Base-by-base conservation (phyloP, 2,113 vertebrate species). In the Microcebus lehilahytsara region DNA sequence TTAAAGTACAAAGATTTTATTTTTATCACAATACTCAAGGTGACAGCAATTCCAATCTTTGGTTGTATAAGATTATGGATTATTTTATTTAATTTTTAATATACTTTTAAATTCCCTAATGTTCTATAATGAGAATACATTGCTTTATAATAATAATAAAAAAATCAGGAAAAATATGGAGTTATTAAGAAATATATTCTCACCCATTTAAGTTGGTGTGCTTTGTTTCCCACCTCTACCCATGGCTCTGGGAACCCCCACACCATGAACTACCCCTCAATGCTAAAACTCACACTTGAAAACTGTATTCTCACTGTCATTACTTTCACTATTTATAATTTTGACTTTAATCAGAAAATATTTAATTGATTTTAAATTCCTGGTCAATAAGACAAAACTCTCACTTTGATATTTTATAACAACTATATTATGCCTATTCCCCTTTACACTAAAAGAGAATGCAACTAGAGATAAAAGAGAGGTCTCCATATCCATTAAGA, bases 341-440 rank as follows among this genome's bases (percentile, higher is more conserved):
- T 84, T 88, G 80, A 88, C 10, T 58, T 53, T 53, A 93, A 66
- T 72, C 81, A 89, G 53, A 93, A 89, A 85, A 87, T 91, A 93
- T n/a, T n/a, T 71, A 32, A 77, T 56, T 64, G 51, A 95, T 49
- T 77, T 93, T 66, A 64, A 95, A 91, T 87, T 95, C 78, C 32
- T 77, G 51, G 6, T 51, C 71, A 95, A 85, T 30, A 83, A 87
- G 75, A 20, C 12, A 92, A 93, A 53, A 42, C 46, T 77, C 40
- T 58, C 14, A 83, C 34, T 90, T 71, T 66, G 51, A 62, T 66
- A 87, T 49, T 93, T 80, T 77, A 20, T 22, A 62, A 56, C 27
- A 90, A 34, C 49, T 95, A n/a, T 53, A 46, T 62, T 87, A 84
- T 72, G 27, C 16, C 81, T 69, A 49, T 74, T 62, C 37, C 90